These are phyloP conservation scores for Pegea sp. DNA, from an alignment of 23 tunicate species.

Conservation along the genomic window DNA sequence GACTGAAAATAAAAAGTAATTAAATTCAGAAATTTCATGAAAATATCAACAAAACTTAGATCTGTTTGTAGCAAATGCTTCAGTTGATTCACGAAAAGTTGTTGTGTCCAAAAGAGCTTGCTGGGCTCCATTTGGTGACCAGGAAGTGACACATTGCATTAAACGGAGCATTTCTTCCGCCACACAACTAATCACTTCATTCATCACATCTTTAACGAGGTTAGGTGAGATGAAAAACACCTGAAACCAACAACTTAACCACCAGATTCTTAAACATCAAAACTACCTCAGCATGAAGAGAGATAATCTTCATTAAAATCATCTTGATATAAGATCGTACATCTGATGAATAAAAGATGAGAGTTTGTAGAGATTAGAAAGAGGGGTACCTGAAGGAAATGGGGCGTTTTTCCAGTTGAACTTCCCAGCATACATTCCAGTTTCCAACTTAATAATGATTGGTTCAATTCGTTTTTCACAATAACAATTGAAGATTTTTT, in stretches of 20 bases:
- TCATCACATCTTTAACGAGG: slow-evolving; percentile 24
- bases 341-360: slow-evolving; percentile 7
- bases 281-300: slow-evolving; percentile 79
- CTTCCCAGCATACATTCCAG: slow-evolving; percentile 75
- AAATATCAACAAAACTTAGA: no score
- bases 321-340: slow-evolving; percentile 87
- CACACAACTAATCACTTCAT: slow-evolving; percentile 14
- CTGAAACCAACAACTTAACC: slow-evolving; percentile 6
- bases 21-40: no score
- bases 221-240: slow-evolving; percentile 41
- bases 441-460: slow-evolving; percentile 36
- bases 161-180: slow-evolving; percentile 68
- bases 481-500: slow-evolving; percentile 52
- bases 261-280: neutral
- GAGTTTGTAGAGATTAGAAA: neutral
- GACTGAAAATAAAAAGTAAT: no score
- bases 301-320: slow-evolving; percentile 43
- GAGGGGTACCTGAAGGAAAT: slow-evolving; percentile 31
- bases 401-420: slow-evolving; percentile 71
- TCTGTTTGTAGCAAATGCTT: no score
- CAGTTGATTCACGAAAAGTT: no score
- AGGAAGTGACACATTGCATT: no score
- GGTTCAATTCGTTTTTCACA: slow-evolving; percentile 75
- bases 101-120: no score
- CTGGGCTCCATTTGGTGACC: no score